Evolutionary conservation across 2,797 vertebrate species (phyloP).

Genomic region (Acanthiza pusilla): DNA sequence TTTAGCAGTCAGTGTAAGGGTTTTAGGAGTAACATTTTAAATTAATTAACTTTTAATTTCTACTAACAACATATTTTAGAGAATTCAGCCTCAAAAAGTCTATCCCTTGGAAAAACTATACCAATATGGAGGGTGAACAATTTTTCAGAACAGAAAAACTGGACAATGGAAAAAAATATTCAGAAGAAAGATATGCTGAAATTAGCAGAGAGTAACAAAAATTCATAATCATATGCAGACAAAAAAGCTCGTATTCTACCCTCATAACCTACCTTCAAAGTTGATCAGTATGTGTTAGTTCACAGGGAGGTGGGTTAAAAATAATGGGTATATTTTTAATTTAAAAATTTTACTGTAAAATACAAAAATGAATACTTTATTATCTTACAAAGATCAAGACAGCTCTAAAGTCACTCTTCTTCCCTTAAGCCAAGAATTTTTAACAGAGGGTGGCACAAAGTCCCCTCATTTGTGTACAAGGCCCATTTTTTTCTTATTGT

Average conservation of each 20-base stretch:
- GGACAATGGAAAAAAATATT: not conserved
- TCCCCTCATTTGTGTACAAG: not conserved
- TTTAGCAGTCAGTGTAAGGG: not conserved
- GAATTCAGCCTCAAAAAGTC: not conserved
- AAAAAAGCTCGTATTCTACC: accelerated
- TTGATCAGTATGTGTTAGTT: too few species aligned
- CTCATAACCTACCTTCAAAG: not conserved
- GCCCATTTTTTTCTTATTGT: not conserved
- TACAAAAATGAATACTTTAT: not conserved
- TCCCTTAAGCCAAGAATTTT: not conserved
- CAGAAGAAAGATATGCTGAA: not conserved
- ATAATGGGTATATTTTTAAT: not conserved
- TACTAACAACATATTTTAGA: not conserved
- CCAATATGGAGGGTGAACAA: not conserved
- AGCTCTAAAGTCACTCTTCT: not conserved
- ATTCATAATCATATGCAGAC: not conserved
- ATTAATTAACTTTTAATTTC: not conserved
- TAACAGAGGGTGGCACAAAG: not conserved
- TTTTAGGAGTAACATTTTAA: not conserved
- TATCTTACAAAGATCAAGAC: not conserved
- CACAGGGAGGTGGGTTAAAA: not conserved
- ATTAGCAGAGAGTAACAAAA: not conserved
- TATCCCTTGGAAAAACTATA: not conserved
- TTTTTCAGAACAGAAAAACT: not conserved
- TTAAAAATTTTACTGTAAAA: not conserved